Conservation (phyloP, 2,888 invertebrate species). For the Pandemis heparana region DNA sequence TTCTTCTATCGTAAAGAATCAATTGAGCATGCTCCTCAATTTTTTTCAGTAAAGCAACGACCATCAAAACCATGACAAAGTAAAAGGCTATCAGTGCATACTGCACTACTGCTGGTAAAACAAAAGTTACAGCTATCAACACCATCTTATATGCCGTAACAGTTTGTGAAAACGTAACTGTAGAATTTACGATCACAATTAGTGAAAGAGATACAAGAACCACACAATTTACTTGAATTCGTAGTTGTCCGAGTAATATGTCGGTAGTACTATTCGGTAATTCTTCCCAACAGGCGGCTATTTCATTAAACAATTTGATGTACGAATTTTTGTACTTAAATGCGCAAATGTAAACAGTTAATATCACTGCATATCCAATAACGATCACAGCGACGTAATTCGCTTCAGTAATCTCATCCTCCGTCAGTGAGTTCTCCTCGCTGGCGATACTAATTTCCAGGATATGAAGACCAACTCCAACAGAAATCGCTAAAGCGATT, state of each 20-base stretch:
- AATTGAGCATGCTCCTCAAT: conserved; percentile 18
- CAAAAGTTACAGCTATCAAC: conserved; percentile 22
- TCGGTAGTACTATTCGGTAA: conserved; percentile 18
- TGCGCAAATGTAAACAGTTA: conserved; percentile 20
- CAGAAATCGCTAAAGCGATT: background rate
- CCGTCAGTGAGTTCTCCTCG: background rate
- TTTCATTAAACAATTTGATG: conserved; percentile 24
- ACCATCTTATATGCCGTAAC: background rate
- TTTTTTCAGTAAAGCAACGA: conserved; percentile 22
- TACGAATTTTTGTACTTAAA: conserved; percentile 11
- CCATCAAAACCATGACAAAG: conserved; percentile 19
- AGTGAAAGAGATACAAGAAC: conserved; percentile 17
- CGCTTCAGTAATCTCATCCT: conserved; percentile 1
- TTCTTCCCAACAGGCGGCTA: conserved; percentile 13
- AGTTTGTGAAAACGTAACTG: background rate
- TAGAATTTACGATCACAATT: background rate
- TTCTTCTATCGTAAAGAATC: conserved; percentile 6
- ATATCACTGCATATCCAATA: background rate
- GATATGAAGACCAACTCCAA: conserved; percentile 25
- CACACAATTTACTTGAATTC: conserved; percentile 24
- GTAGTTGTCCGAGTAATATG: conserved; percentile 18
- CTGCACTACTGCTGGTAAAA: conserved; percentile 23
- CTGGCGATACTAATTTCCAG: background rate
- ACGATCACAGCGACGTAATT: conserved; percentile 23
- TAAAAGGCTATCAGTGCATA: conserved; percentile 18